These are phyloP conservation scores for Nasalis larvatus DNA, from an alignment of 2,113 vertebrate species.

Conservation along the genomic window DNA sequence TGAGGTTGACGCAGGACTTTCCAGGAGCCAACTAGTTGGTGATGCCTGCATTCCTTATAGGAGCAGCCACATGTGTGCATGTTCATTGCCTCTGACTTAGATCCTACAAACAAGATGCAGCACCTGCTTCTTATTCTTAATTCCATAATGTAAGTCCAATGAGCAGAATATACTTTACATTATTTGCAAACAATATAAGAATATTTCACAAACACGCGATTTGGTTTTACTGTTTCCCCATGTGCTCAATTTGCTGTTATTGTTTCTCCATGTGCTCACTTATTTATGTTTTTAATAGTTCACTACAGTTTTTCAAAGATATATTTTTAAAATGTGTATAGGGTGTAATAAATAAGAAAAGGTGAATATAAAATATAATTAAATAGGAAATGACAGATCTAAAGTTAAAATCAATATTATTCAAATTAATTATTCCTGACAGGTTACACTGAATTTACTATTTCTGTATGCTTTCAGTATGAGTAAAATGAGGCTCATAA, in stretches of 20 bases:
- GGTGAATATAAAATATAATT: constrained; percentile 18
- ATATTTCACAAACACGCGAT: neutral
- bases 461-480: neutral
- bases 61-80: fast-evolving
- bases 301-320: neutral
- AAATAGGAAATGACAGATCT: neutral
- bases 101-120: neutral
- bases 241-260: neutral
- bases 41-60: neutral
- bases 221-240: neutral
- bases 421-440: neutral
- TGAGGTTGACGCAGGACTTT: neutral
- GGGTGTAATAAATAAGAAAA: neutral
- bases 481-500: constrained; percentile 18
- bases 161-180: neutral
- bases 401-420: constrained; percentile 48
- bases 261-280: neutral
- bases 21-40: neutral
- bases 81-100: neutral
- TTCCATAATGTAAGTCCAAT: neutral
- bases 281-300: neutral
- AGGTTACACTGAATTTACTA: constrained; percentile 2
- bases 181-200: neutral
- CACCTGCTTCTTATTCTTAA: neutral
- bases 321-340: neutral